Percentiles rank a stretch among this genome's conserved stretches.
phyloP scores from a whole-genome alignment of 1,140 invertebrate species.

The Cherax quadricarinatus region DNA sequence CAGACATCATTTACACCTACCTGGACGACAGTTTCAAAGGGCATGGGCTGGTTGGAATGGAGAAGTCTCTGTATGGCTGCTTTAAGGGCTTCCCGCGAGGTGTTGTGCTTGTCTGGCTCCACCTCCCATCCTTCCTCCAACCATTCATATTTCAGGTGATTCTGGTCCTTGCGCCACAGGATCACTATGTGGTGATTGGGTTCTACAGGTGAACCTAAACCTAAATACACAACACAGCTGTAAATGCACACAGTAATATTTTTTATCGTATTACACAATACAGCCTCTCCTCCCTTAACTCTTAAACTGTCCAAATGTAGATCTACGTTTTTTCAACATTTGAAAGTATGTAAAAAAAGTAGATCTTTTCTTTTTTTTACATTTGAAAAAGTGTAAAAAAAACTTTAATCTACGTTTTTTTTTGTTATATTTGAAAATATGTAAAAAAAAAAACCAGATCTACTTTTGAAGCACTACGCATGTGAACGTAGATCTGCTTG shows the following conservation, averaged over 20 bases:
- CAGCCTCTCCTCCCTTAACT: too few relatives aligned
- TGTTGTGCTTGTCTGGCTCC: slow-evolving; percentile 80
- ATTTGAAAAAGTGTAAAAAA: too few relatives aligned
- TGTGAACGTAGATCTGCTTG: too few relatives aligned
- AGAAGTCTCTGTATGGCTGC: slow-evolving; percentile 85
- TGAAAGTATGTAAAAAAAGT: too few relatives aligned
- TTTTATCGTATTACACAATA: too few relatives aligned
- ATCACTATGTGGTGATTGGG: slow-evolving; percentile 83
- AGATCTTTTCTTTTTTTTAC: too few relatives aligned
- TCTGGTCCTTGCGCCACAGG: slow-evolving; percentile 91
- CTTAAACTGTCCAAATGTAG: too few relatives aligned
- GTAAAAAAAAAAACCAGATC: too few relatives aligned
- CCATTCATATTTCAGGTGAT: slow-evolving; percentile 95
- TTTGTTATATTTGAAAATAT: too few relatives aligned
- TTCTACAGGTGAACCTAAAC: slow-evolving; percentile 76
- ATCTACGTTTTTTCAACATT: too few relatives aligned
- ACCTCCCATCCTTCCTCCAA: slow-evolving; percentile 82
- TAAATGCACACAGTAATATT: neutral
- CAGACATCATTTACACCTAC: slow-evolving; percentile 55
- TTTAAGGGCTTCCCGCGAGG: slow-evolving; percentile 85
- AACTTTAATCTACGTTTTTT: too few relatives aligned
- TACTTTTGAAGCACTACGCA: too few relatives aligned
- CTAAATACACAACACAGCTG: slow-evolving; percentile 71
- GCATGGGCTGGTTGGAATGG: slow-evolving; percentile 81
- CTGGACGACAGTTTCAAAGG: slow-evolving; percentile 77